Conservation (phyloP, 2,797 vertebrate genomes). For the Sebastes taczanowskii region DNA sequence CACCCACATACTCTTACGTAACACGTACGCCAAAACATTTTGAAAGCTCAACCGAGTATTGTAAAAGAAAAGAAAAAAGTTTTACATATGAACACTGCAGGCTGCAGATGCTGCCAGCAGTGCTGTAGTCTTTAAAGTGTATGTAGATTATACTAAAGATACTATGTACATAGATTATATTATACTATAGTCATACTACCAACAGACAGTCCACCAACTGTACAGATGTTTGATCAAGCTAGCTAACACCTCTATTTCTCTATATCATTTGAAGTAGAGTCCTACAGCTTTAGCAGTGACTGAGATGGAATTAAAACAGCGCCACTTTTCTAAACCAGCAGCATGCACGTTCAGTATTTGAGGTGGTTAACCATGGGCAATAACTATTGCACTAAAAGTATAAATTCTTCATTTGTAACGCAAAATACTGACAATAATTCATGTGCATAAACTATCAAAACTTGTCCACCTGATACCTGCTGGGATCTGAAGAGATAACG, state of each 20-base stretch:
- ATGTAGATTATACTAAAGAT: too few relatives aligned
- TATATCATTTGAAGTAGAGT: neutral
- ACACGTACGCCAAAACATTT: neutral
- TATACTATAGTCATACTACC: too few relatives aligned
- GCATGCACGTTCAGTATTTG: neutral
- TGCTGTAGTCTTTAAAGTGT: neutral
- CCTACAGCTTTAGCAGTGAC: neutral
- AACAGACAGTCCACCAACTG: too few relatives aligned
- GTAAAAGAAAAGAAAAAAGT: neutral
- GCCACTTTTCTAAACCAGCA: accelerated
- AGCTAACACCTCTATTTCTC: neutral
- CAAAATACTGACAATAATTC: neutral
- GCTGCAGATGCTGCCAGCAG: neutral
- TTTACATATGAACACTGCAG: neutral
- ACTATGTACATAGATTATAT: too few relatives aligned
- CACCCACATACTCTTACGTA: neutral
- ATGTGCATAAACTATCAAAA: too few relatives aligned
- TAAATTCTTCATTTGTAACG: neutral
- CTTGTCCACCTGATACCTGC: neutral
- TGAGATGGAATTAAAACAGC: accelerated
- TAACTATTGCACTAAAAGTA: neutral
- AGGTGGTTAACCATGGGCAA: neutral
- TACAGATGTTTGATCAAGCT: too few relatives aligned
- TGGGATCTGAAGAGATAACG: neutral
- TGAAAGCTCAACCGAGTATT: neutral